Evolutionary conservation across 1,140 invertebrate species (phyloP), one percentile per base, ranked within the genome.

Genomic region (Aphaenogaster floridana): DNA sequence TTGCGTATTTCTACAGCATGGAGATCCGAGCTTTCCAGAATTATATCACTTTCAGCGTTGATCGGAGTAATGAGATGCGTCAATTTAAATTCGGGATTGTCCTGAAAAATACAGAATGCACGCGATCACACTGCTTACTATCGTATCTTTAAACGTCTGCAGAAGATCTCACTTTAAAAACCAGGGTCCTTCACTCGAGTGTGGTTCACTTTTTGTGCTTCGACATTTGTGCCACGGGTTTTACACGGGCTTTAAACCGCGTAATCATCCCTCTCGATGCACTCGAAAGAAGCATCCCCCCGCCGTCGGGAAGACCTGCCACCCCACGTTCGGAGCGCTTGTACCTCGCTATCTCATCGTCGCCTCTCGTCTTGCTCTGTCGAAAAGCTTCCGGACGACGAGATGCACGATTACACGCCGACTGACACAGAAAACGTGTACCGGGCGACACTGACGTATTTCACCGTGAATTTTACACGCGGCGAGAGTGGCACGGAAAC

Each of bases 191-290:
- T 83, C 15, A 61, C 36, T 71, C 21, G 64, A 71, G 42, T 48
- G 80, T 61, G n/a, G 5, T 71, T 71, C 50, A 54, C 54, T 61
- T 83, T 74, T 74, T 48, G 34, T 17, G 68, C 54, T 59, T 17
- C 42, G 42, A 61, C 68, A 36, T 83, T 15, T 42, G 34, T 28
- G 61, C 8, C 11, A 34, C 52, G 48, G 48, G 4, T 80, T 57
- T 86, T 86, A 80, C 61, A 39, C 84, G 36, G 50, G 48, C 28
- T 80, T 80, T 69, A 48, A 34, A 86, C 28, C 64, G 36, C 52
- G 48, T 59, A 86, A 86, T 80, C 52, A 86, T 86, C 76, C 42
- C 34, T 63, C 77, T 69, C 66, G 45, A 36, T 77, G 57, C 72
- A 85, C 48, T 61, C 13, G 28, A 78, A 78, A 78, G 83, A 45